Percentiles rank a stretch among this genome's conserved stretches.
These are phyloP conservation scores for Steinernema carpocapsae DNA, from an alignment of 2,888 invertebrate species.

Conservation along the genomic window DNA sequence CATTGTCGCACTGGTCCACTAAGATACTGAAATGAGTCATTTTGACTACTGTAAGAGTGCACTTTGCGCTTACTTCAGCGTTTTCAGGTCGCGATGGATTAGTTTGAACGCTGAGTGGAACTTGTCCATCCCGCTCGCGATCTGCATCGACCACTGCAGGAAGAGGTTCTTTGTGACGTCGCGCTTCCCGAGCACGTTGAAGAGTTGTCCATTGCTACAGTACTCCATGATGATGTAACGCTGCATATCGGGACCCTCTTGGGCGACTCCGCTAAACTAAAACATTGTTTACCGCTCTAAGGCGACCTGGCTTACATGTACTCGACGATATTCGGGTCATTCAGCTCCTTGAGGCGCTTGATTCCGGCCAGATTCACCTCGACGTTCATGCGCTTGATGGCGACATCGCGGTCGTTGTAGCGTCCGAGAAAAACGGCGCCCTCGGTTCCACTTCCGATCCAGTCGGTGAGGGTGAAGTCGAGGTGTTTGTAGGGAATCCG, in stretches of 20 bases:
- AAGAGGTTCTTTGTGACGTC: conserved; percentile 43
- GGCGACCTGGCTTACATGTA: conserved; percentile 74
- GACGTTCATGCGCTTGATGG: conserved; percentile 28
- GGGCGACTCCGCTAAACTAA: conserved; percentile 8
- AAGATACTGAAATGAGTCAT: conserved; percentile 69
- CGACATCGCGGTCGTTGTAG: conserved; percentile 15
- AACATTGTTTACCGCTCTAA: not conserved
- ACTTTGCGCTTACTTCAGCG: conserved; percentile 85
- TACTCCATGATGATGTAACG: conserved; percentile 98
- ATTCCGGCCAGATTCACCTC: conserved; percentile 77
- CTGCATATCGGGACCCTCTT: conserved; percentile 76
- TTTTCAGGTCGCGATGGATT: conserved; percentile 96
- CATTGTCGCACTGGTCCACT: conserved; percentile 70
- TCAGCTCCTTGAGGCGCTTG: conserved; percentile 85
- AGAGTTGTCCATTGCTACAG: conserved; percentile 92
- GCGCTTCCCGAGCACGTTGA: conserved; percentile 79
- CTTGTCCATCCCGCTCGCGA: conserved; percentile 94
- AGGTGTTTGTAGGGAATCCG: conserved; percentile 22
- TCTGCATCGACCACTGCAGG: conserved; percentile 90
- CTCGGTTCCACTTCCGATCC: conserved; percentile 29
- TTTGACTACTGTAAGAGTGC: not conserved
- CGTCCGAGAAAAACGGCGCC: conserved; percentile 28
- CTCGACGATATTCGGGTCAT: conserved; percentile 91
- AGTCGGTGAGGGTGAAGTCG: conserved; percentile 23
- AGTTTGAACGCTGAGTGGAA: conserved; percentile 88